These are phyloP conservation scores for Torymus tubicola DNA, from an alignment of 2,888 invertebrate genomes.

Conservation along the genomic window DNA sequence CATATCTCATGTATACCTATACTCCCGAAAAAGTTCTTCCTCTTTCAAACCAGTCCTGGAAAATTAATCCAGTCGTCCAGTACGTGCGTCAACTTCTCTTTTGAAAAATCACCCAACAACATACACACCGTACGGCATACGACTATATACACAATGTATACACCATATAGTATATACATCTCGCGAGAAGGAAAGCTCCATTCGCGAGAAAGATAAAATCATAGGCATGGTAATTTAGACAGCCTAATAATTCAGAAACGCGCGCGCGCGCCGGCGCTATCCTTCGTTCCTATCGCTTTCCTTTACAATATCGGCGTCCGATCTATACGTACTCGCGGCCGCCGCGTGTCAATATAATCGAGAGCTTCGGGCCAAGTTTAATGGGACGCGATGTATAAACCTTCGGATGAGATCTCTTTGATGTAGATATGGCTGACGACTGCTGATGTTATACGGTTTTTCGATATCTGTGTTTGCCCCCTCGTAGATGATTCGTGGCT, in stretches of 20 bases:
- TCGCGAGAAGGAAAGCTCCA: conserved; percentile 8
- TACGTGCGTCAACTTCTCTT: too few relatives aligned
- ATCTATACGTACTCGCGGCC: neutral
- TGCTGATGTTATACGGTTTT: too few relatives aligned
- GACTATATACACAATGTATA: conserved; percentile 10
- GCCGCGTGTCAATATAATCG: conserved; percentile 19
- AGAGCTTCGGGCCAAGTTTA: conserved; percentile 5
- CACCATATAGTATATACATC: too few relatives aligned
- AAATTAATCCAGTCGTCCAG: conserved; percentile 25
- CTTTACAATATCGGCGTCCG: conserved; percentile 17
- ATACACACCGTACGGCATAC: neutral
- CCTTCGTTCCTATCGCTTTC: neutral
- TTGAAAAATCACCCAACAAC: conserved; percentile 14
- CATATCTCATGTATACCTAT: neutral
- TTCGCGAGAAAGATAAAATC: conserved; percentile 41
- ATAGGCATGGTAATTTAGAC: conserved; percentile 46
- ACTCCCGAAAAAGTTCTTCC: neutral
- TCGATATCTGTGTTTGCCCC: too few relatives aligned
- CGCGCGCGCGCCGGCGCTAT: neutral
- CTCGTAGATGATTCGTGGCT: too few relatives aligned
- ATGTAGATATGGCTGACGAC: too few relatives aligned
- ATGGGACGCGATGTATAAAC: neutral
- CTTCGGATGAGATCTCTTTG: too few relatives aligned
- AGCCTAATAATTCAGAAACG: conserved; percentile 34
- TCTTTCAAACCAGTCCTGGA: conserved; percentile 4